These are phyloP conservation scores for Galeruca laticollis DNA, from an alignment of 2,888 invertebrate genomes.

Conservation along the genomic window DNA sequence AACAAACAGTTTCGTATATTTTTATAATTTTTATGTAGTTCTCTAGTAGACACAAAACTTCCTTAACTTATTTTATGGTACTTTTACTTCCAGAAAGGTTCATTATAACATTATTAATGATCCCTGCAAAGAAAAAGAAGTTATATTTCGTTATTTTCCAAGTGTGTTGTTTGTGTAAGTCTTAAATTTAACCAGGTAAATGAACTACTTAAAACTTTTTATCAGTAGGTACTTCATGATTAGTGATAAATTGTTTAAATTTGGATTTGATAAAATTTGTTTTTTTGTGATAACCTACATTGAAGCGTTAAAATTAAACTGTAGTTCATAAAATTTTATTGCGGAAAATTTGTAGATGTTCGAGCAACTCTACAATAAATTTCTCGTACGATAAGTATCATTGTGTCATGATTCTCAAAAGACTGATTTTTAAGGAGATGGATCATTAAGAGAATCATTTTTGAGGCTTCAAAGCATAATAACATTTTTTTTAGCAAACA, in stretches of 20 bases:
- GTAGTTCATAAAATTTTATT: not conserved
- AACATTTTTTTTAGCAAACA: too few species aligned
- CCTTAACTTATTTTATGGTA: too few species aligned
- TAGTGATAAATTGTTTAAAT: conserved; percentile 25
- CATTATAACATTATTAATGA: too few species aligned
- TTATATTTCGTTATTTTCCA: not conserved
- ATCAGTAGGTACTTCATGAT: conserved; percentile 26
- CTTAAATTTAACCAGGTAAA: conserved; percentile 17
- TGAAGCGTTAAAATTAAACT: conserved; percentile 6
- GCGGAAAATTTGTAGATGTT: not conserved
- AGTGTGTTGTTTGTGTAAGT: conserved; percentile 4
- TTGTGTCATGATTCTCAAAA: too few species aligned
- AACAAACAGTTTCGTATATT: too few species aligned
- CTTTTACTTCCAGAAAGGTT: too few species aligned
- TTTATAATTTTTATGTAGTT: too few species aligned
- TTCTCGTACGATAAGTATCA: not conserved
- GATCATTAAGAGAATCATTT: too few species aligned
- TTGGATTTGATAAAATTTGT: conserved; percentile 28
- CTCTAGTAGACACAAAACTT: too few species aligned
- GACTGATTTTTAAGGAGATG: too few species aligned
- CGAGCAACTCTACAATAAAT: not conserved
- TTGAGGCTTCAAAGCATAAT: too few species aligned
- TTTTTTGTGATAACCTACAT: conserved; percentile 34
- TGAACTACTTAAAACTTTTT: conserved; percentile 16
- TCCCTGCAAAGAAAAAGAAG: not conserved